Conservation (phyloP, 2,888 invertebrate species). For the Frankliniella fusca region DNA sequence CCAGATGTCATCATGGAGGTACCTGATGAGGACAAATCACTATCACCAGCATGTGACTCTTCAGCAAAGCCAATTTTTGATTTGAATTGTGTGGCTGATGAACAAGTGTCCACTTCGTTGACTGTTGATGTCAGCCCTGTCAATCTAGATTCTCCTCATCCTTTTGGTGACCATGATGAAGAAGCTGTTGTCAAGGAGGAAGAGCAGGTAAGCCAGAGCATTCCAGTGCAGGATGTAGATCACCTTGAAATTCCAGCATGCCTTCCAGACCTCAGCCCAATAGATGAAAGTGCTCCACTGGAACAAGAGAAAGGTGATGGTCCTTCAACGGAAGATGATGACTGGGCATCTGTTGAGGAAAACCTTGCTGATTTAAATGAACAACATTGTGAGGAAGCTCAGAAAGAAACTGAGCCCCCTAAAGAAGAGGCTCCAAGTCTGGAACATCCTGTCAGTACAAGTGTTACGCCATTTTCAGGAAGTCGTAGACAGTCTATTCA, state of each 20-base stretch:
- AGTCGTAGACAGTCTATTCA: background rate
- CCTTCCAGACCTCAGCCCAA: background rate
- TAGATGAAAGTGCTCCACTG: conserved; percentile 21
- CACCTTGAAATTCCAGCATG: background rate
- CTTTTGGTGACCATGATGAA: background rate
- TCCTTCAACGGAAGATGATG: conserved; percentile 35
- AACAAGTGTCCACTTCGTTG: background rate
- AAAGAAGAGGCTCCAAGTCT: background rate
- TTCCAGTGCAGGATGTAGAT: background rate
- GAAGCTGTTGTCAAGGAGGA: background rate
- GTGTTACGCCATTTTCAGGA: background rate
- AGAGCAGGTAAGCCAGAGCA: background rate
- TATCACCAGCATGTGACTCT: background rate
- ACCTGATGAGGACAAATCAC: conserved; percentile 38
- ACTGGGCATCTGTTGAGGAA: conserved; percentile 41
- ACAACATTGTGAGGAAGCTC: background rate
- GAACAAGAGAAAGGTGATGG: conserved; percentile 33
- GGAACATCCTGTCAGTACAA: background rate
- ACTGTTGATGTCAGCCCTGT: background rate
- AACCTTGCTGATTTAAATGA: conserved; percentile 33
- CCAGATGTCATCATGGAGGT: conserved; percentile 20
- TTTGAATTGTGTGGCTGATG: background rate
- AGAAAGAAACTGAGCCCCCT: background rate
- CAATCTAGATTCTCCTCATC: background rate
- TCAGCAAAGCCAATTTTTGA: background rate